A percentile compares a stretch with the other conserved stretches of the same genome.
These are phyloP conservation scores for Linyphia triangularis DNA, from an alignment of 2,888 invertebrate species.

Conservation along the genomic window DNA sequence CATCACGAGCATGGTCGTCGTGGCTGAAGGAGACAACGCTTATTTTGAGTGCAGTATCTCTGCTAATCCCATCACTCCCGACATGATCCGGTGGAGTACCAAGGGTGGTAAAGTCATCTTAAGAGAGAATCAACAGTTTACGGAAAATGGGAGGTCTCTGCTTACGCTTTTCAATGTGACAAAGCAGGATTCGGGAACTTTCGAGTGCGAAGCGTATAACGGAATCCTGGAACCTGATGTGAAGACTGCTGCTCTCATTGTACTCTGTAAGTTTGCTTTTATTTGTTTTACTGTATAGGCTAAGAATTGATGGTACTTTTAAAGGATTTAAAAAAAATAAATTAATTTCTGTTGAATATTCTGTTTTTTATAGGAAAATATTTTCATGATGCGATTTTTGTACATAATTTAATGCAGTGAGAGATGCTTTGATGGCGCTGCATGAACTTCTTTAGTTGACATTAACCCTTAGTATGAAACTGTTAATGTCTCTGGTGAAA, in stretches of 20 bases:
- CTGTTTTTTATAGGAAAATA: no score
- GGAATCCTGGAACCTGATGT: conserved; percentile 89
- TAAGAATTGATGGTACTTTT: no score
- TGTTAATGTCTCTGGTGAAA: no score
- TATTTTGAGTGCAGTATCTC: conserved; percentile 90
- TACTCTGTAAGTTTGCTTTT: conserved; percentile 88
- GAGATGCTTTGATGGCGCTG: no score
- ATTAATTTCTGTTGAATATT: no score
- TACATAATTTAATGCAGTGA: no score
- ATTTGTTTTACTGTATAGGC: no score
- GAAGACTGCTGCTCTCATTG: conserved; percentile 89
- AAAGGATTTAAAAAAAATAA: no score
- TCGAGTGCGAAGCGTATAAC: conserved; percentile 92
- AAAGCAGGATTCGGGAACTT: conserved; percentile 92
- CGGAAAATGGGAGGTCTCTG: conserved; percentile 87
- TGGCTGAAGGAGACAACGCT: conserved; percentile 89
- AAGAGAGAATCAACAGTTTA: conserved; percentile 79
- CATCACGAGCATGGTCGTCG: conserved; percentile 87
- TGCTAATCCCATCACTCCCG: conserved; percentile 90
- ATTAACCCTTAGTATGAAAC: no score
- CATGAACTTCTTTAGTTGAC: no score
- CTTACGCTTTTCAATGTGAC: conserved; percentile 88
- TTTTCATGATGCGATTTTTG: no score
- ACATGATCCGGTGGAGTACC: conserved; percentile 90
- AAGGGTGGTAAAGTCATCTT: conserved; percentile 84